Evolutionary conservation across 2,797 vertebrate species (phyloP), one percentile per base, ranked within the genome.

Genomic region (Hippoglossus hippoglossus): DNA sequence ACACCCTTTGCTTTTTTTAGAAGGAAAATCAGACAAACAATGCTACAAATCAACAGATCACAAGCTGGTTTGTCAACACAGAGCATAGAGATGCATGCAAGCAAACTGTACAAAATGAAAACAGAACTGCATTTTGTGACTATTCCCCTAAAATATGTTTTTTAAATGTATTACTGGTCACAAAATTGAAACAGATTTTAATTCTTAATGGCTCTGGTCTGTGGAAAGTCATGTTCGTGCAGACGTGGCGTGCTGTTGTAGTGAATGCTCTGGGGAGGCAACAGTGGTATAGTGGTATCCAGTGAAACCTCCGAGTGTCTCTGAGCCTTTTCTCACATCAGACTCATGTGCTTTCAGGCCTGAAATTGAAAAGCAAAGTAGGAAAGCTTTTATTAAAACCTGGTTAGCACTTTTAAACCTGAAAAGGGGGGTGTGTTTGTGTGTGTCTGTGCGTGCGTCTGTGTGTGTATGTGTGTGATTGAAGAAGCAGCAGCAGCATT

Each of bases 361-460:
- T 90, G 88, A 92, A 88, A 91, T 90, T 73, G 80, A 87, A 88
- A 90, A 82, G 73, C 63, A 72, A 73, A 67, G 75, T 58, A 78
- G 65, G 71, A 54, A 63, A 21, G 28, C 9, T 57, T 57, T 57
- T 34, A 36, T 57, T 34, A 75, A 90, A 83, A 87, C 72, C 80
- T 71, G 77, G 74, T 90, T 84, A 80, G 81, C 76, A 50, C 57
- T 53, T 74, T 55, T 58, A 7, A 65, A 60, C 8, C 19, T 31
- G 9, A 60, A 53, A 53, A 28, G 18, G 19, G 13, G n/a, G 68
- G 63, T 54, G 51, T 31, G 31, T 34, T 10, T 34, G 31, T 34
- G 8, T 31, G 31, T 10, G 8, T 10, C 7, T 53, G 44, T 59
- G 51, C 70, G 39, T 67, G 18, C 46, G 51, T 57, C 13, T 12